Percentiles rank a stretch among this genome's conserved stretches.
Evolutionary conservation across 1,140 invertebrate genomes (phyloP).

Genomic region (Lasaia peninsularis): DNA sequence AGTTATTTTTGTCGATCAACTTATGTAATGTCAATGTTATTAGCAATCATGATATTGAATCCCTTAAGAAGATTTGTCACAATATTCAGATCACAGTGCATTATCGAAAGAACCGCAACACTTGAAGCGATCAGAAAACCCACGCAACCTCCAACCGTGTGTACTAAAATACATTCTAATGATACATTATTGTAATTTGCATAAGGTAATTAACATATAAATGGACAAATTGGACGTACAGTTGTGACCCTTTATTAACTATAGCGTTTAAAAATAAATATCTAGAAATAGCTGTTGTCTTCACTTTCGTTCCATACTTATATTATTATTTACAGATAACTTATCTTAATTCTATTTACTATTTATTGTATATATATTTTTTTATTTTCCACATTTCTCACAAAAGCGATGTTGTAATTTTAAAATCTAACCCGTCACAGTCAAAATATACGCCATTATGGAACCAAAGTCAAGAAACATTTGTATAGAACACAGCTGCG

Average conservation of each 20-base stretch:
- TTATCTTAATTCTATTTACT: slow-evolving; percentile 40
- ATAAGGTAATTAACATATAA: slow-evolving; percentile 74
- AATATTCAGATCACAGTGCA: too few relatives aligned
- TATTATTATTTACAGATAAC: slow-evolving; percentile 41
- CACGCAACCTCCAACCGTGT: slow-evolving; percentile 31
- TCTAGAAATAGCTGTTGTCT: slow-evolving; percentile 49
- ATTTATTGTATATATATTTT: slow-evolving; percentile 31
- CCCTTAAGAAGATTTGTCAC: too few relatives aligned
- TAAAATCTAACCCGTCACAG: not conserved
- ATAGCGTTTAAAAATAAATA: slow-evolving; percentile 57
- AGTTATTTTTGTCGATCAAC: too few relatives aligned
- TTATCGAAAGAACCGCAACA: too few relatives aligned
- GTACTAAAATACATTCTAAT: slow-evolving; percentile 67
- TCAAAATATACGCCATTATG: slow-evolving; percentile 36
- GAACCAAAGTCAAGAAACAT: slow-evolving; percentile 72
- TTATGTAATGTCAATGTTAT: too few relatives aligned
- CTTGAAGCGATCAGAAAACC: slow-evolving; percentile 18
- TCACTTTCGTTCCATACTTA: slow-evolving; percentile 66
- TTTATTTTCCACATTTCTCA: slow-evolving; percentile 11
- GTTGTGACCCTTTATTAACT: slow-evolving; percentile 65
- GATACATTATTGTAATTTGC: slow-evolving; percentile 75
- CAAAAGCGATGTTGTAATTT: slow-evolving; percentile 10
- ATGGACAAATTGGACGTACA: slow-evolving; percentile 77
- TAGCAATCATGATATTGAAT: too few relatives aligned
- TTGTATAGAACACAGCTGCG: slow-evolving; percentile 29